Conservation (phyloP, 2,888 invertebrate species). For the Megaustenia siamemsis region DNA sequence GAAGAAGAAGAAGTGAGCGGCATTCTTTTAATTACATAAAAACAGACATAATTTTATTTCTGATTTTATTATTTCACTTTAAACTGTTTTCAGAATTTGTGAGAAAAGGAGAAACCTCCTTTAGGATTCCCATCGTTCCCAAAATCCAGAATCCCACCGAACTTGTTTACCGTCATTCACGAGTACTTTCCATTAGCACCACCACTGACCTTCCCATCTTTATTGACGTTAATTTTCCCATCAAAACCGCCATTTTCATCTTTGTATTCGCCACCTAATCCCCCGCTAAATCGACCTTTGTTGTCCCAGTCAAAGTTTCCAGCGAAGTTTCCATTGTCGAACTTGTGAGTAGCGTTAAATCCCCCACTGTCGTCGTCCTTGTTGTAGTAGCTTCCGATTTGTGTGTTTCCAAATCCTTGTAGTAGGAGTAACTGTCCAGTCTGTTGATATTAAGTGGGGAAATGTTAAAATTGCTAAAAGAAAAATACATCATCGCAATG, state of each 20-base stretch:
- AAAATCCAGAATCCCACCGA: neutral
- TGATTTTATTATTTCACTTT: too few relatives aligned
- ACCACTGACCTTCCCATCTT: neutral
- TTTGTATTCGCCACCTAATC: neutral
- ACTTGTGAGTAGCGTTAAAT: neutral
- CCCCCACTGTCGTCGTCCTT: neutral
- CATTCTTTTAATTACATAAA: too few relatives aligned
- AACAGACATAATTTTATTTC: too few relatives aligned
- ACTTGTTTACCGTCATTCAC: neutral
- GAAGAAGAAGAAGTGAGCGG: too few relatives aligned
- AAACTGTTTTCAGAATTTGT: neutral
- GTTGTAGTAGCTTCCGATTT: neutral
- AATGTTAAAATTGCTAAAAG: too few relatives aligned
- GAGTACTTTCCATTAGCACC: neutral
- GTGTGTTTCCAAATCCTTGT: neutral
- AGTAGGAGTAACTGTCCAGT: neutral
- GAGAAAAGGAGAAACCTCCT: neutral
- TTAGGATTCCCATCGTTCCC: neutral
- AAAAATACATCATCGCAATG: neutral
- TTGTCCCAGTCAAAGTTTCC: neutral
- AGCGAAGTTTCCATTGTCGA: neutral
- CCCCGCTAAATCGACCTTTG: neutral
- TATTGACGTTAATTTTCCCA: neutral
- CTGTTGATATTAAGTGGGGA: neutral
- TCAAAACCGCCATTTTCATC: neutral